Percentiles rank a stretch among this genome's conserved stretches.
Conservation (phyloP, 92 coral and sea anemone species). For the Actinernus sp. region DNA sequence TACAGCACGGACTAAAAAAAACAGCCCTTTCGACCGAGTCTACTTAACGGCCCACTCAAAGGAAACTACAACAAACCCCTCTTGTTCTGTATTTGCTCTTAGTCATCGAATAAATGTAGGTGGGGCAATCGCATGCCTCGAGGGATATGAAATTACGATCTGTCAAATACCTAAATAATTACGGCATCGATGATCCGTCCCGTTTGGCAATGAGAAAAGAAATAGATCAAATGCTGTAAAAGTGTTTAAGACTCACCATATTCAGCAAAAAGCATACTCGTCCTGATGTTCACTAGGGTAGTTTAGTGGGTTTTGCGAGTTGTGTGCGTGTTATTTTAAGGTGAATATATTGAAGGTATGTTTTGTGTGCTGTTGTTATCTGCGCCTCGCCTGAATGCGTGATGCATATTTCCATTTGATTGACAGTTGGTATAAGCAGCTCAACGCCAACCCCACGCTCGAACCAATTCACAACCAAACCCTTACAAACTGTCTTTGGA, state of each 20-base stretch:
- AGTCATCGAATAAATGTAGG: slow-evolving; percentile 19
- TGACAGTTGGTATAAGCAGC: slow-evolving; percentile 28
- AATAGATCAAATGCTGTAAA: too few relatives aligned
- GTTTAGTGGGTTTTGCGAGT: background rate
- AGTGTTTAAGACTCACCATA: too few relatives aligned
- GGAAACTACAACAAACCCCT: slow-evolving; percentile 9
- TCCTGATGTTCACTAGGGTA: background rate
- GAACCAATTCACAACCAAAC: slow-evolving; percentile 26
- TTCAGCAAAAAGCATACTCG: background rate
- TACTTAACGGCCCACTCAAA: slow-evolving; percentile 5
- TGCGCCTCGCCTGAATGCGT: slow-evolving; percentile 50
- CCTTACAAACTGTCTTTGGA: slow-evolving; percentile 38
- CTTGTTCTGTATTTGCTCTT: slow-evolving; percentile 26
- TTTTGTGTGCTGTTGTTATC: background rate
- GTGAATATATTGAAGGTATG: background rate
- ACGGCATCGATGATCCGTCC: background rate
- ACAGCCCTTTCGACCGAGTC: too few relatives aligned
- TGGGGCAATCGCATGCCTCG: slow-evolving; percentile 31
- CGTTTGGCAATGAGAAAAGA: too few relatives aligned
- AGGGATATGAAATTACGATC: background rate
- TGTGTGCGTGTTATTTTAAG: background rate
- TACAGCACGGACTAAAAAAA: too few relatives aligned
- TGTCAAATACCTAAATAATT: slow-evolving; percentile 41
- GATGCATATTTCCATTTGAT: slow-evolving; percentile 79
- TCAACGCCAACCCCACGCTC: slow-evolving; percentile 44